Conservation (phyloP, 2,113 vertebrate species). For the Cavia aperea region DNA sequence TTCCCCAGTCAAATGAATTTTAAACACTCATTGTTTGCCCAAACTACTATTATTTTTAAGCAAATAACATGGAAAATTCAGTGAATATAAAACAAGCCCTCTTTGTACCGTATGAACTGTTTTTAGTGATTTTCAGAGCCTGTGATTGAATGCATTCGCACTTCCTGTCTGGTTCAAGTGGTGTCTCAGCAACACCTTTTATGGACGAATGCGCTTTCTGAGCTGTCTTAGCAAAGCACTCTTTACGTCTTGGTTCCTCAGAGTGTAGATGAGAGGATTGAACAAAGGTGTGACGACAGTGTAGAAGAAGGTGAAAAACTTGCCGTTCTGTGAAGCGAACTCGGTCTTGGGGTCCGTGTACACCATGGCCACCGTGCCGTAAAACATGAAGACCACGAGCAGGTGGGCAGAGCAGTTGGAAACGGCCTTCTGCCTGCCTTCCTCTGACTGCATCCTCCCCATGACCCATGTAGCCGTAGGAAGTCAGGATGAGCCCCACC, state of each 20-base stretch:
- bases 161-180: no score
- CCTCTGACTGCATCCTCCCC: conserved; percentile 33
- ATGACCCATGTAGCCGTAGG: conserved; percentile 15
- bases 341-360: conserved; percentile 1
- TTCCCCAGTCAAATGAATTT: background rate
- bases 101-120: no score
- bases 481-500: background rate
- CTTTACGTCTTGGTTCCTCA: conserved; percentile 15
- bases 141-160: no score
- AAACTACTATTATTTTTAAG: background rate
- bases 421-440: conserved; percentile 2
- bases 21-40: background rate
- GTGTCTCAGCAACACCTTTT: background rate
- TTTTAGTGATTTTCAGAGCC: background rate
- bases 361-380: background rate
- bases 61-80: background rate
- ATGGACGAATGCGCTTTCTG: background rate
- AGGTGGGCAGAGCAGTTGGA: background rate
- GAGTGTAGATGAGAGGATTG: background rate
- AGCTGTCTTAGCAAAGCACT: background rate
- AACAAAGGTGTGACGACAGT: background rate
- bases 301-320: conserved; percentile 27
- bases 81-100: background rate
- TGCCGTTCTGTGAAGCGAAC: background rate
- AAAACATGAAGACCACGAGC: conserved; percentile 9